Percentiles rank a stretch among this genome's conserved stretches.
Conservation (phyloP, 2,797 vertebrate genomes). For the Channa striata region DNA sequence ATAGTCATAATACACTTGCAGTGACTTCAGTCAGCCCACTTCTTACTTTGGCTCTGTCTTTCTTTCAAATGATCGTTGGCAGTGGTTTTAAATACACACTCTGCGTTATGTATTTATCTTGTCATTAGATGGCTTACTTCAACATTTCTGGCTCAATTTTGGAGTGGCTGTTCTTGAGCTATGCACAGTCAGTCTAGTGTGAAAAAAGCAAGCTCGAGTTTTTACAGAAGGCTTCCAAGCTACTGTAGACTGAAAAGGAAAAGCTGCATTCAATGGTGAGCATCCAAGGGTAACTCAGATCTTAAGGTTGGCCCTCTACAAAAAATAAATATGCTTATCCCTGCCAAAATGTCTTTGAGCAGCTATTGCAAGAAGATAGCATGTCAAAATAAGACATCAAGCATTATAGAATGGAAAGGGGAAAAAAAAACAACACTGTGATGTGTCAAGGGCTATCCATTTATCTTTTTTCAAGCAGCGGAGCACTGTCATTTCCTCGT, state of each 20-base stretch:
- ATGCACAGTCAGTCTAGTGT: not conserved
- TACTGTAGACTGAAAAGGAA: slow-evolving; percentile 21
- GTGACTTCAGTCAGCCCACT: not conserved
- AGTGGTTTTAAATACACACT: not conserved
- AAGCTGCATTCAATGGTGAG: not conserved
- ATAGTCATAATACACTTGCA: slow-evolving; percentile 4
- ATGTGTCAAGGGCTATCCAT: slow-evolving; percentile 61
- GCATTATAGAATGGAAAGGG: slow-evolving; percentile 2
- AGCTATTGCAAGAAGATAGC: slow-evolving; percentile 31
- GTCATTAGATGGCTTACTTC: not conserved
- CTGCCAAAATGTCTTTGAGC: slow-evolving; percentile 55
- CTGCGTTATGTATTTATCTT: not conserved
- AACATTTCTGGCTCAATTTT: not conserved
- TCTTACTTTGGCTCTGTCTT: slow-evolving; percentile 29
- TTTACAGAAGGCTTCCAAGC: slow-evolving; percentile 11
- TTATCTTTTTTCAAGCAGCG: slow-evolving; percentile 54
- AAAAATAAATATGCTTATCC: slow-evolving; percentile 52
- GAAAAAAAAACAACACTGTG: not conserved
- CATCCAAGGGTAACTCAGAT: slow-evolving; percentile 29
- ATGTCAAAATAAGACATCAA: slow-evolving; percentile 47
- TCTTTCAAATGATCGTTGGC: slow-evolving; percentile 1
- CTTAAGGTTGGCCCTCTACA: slow-evolving; percentile 34
- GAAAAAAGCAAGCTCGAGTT: not conserved
- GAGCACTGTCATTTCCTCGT: slow-evolving; percentile 66
- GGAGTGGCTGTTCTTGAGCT: not conserved